Percentiles rank a stretch among this genome's conserved stretches.
These are phyloP conservation scores for Lepidonotus clava DNA, from an alignment of 2,888 invertebrate species.

Conservation along the genomic window DNA sequence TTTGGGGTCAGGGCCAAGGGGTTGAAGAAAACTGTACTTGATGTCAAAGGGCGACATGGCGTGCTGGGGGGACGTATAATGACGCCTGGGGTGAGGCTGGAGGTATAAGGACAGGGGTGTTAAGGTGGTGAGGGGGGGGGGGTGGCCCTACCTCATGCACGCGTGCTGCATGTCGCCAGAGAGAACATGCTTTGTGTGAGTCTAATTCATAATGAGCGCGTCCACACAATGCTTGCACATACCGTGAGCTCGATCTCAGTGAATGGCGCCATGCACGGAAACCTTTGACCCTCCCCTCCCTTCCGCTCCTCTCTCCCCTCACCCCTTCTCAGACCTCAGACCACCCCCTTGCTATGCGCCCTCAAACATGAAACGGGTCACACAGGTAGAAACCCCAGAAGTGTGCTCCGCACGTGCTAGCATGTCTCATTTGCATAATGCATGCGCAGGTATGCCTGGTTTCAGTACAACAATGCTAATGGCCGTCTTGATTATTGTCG, in stretches of 20 bases:
- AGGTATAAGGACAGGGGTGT: no score
- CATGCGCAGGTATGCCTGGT: not conserved
- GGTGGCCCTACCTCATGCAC: not conserved
- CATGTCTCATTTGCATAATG: constrained; percentile 22
- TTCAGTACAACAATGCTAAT: not conserved
- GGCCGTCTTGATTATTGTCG: no score
- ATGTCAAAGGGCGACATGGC: not conserved
- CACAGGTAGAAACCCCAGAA: not conserved
- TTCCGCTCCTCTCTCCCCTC: not conserved
- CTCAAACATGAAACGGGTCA: not conserved
- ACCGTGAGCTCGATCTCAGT: not conserved
- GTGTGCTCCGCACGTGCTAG: constrained; percentile 5
- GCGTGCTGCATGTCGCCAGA: not conserved
- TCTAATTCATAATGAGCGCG: not conserved
- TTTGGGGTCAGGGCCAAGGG: constrained; percentile 1
- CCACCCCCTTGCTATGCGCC: not conserved
- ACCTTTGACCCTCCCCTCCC: not conserved
- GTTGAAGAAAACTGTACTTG: not conserved
- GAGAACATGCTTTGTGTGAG: not conserved
- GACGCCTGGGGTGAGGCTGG: constrained; percentile 2
- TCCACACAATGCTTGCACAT: not conserved
- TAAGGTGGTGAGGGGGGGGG: not conserved
- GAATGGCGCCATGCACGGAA: not conserved
- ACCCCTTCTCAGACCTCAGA: not conserved
- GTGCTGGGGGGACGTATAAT: constrained; percentile 8